Evolutionary conservation across 2,797 vertebrate species (phyloP).

Genomic region (Neostethus bicornis): DNA sequence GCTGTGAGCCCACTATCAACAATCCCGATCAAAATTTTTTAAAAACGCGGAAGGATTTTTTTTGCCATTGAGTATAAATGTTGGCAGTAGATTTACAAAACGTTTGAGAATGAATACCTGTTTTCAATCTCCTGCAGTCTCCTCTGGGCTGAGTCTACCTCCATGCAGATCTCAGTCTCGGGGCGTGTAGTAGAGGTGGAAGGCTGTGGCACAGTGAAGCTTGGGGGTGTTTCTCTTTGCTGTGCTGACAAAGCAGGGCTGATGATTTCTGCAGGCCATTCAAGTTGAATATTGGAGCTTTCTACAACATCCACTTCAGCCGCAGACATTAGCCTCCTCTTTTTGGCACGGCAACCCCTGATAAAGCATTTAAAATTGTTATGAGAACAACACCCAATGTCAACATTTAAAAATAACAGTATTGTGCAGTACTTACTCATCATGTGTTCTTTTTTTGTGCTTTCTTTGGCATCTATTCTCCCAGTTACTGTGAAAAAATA

Average conservation of each 20-base stretch:
- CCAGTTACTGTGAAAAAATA: conserved; percentile 71
- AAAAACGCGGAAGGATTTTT: no score
- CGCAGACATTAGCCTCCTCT: conserved; percentile 72
- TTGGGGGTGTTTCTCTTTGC: conserved; percentile 29
- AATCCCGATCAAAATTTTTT: no score
- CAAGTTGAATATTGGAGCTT: conserved; percentile 14
- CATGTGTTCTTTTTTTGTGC: conserved; percentile 76
- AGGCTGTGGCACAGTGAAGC: conserved; percentile 27
- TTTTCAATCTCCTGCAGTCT: conserved; percentile 84
- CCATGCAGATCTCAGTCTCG: conserved; percentile 76
- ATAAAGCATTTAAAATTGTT: conserved; percentile 1
- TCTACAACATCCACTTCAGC: conserved; percentile 49
- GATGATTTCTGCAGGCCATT: conserved; percentile 51
- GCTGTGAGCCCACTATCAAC: no score
- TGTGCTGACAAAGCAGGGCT: conserved; percentile 32
- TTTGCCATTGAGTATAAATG: no score
- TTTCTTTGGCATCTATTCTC: conserved; percentile 80
- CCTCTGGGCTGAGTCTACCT: conserved; percentile 81
- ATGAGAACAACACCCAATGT: neutral
- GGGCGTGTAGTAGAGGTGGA: conserved; percentile 23
- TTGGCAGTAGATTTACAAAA: no score
- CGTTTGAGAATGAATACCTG: conserved; percentile 59
- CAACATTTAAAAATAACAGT: neutral
- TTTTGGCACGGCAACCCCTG: conserved; percentile 81
- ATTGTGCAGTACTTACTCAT: conserved; percentile 72